phyloP scores from a whole-genome alignment of 2,113 vertebrate genomes.

The Salvelinus namaycush region DNA sequence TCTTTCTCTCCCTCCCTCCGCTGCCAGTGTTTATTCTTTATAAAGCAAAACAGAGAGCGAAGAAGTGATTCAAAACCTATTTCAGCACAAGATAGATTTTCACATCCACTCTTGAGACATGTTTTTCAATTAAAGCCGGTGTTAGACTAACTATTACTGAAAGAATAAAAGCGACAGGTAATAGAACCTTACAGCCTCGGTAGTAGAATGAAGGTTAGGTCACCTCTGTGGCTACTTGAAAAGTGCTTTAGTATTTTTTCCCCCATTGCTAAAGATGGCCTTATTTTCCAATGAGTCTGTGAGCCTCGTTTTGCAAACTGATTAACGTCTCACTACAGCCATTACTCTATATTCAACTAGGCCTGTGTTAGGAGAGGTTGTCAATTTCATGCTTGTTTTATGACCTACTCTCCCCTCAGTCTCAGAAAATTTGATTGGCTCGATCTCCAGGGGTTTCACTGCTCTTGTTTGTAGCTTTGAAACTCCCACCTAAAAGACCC shows the following conservation, averaged over 20 bases:
- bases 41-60: too few species aligned
- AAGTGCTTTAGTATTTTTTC: neutral
- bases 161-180: neutral
- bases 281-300: slow-evolving; percentile 49
- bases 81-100: slow-evolving; percentile 17
- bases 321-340: slow-evolving; percentile 66
- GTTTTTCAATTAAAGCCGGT: neutral
- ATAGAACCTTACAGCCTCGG: neutral
- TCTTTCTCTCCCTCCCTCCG: too few species aligned
- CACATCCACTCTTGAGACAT: neutral
- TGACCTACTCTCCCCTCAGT: slow-evolving; percentile 58
- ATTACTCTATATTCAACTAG: slow-evolving; percentile 68
- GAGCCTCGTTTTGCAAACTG: slow-evolving; percentile 69
- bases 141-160: slow-evolving; percentile 1
- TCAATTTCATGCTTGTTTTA: slow-evolving; percentile 69
- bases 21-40: too few species aligned
- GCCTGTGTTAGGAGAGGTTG: slow-evolving; percentile 68
- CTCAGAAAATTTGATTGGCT: slow-evolving; percentile 33
- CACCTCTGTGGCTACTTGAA: too few species aligned
- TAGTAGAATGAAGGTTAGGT: too few species aligned
- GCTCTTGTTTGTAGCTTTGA: slow-evolving; percentile 20
- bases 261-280: neutral
- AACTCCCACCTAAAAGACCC: slow-evolving; percentile 35
- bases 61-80: slow-evolving; percentile 14
- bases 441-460: slow-evolving; percentile 18